Evolutionary conservation across 2,113 vertebrate species (phyloP).

Genomic region (Notechis scutatus): DNA sequence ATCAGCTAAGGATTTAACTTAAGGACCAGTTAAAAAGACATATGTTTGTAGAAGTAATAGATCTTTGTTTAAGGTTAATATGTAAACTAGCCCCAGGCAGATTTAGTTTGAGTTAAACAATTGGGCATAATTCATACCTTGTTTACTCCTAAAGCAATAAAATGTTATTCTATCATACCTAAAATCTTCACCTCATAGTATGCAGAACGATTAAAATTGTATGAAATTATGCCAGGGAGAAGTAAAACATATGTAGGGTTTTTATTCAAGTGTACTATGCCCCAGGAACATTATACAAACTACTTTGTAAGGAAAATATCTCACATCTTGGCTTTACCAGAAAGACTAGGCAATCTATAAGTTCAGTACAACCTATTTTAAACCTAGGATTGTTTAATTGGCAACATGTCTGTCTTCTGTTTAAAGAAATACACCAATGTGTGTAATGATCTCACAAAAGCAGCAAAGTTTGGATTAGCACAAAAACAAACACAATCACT

Average conservation of each 20-base stretch:
- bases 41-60: conserved; percentile 27
- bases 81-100: conserved; percentile 65
- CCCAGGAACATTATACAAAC: conserved; percentile 43
- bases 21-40: conserved; percentile 20
- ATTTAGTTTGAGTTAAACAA: conserved; percentile 74
- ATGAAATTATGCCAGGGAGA: conserved; percentile 28
- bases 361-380: conserved; percentile 61
- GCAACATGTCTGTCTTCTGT: conserved; percentile 47
- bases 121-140: conserved; percentile 70
- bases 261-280: conserved; percentile 39
- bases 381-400: conserved; percentile 38
- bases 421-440: conserved; percentile 54
- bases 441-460: conserved; percentile 39
- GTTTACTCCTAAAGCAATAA: conserved; percentile 72
- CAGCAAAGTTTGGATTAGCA: conserved; percentile 41
- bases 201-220: conserved; percentile 34
- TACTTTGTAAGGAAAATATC: conserved; percentile 50
- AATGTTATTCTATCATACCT: conserved; percentile 45
- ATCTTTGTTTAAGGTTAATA: conserved; percentile 15
- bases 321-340: conserved; percentile 50
- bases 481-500: conserved; percentile 3
- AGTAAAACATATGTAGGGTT: conserved; percentile 13
- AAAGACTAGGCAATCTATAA: conserved; percentile 9
- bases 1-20: conserved; percentile 29
- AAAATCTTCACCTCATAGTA: conserved; percentile 54